Percentiles rank a stretch among this genome's conserved stretches.
phyloP scores from a whole-genome alignment of 2,113 vertebrate species.

The Synodontis membranacea region DNA sequence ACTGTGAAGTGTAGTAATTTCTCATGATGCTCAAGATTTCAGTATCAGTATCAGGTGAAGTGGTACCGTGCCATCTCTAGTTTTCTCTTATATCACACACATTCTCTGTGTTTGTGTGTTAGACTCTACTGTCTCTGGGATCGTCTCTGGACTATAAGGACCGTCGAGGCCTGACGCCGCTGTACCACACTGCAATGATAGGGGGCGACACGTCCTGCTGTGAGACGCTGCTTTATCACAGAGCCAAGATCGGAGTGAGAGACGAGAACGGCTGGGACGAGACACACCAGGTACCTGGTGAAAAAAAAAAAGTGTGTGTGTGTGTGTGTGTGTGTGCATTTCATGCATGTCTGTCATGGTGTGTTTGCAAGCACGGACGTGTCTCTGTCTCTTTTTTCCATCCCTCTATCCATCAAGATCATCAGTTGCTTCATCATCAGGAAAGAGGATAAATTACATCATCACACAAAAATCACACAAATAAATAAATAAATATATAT shows the following conservation, averaged over 20 bases:
- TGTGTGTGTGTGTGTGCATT: constrained; percentile 15
- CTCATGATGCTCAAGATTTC: no score
- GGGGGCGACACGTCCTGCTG: constrained; percentile 92
- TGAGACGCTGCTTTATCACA: constrained; percentile 86
- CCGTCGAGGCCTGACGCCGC: constrained; percentile 86
- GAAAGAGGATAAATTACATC: constrained; percentile 15
- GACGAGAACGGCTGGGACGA: constrained; percentile 96
- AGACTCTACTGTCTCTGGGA: constrained; percentile 86
- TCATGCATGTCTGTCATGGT: background rate
- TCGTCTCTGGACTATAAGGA: constrained; percentile 93
- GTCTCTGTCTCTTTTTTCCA: constrained; percentile 28
- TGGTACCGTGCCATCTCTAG: no score
- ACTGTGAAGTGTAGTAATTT: no score
- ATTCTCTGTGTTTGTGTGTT: constrained; percentile 20
- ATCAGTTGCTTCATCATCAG: constrained; percentile 13
- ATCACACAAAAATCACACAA: background rate
- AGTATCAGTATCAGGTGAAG: no score
- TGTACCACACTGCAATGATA: constrained; percentile 92
- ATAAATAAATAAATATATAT: background rate
- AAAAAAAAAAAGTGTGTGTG: background rate
- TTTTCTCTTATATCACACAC: no score
- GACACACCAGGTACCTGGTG: constrained; percentile 82
- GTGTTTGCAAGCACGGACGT: constrained; percentile 5
- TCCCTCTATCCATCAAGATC: constrained; percentile 26
- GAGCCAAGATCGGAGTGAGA: constrained; percentile 80